These are phyloP conservation scores for Otis tarda DNA, from an alignment of 2,113 vertebrate genomes.

Conservation along the genomic window DNA sequence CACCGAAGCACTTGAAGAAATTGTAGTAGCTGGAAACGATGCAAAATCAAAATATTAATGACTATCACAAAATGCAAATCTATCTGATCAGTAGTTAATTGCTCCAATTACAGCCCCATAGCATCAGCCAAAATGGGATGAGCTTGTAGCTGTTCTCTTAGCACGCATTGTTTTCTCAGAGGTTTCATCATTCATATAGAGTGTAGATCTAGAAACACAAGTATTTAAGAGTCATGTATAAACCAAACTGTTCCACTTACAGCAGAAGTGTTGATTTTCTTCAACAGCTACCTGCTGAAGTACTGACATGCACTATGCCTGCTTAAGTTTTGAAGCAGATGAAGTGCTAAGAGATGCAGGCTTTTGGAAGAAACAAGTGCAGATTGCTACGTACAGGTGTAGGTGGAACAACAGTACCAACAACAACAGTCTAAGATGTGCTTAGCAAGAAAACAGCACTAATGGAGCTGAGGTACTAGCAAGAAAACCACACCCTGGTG, in stretches of 20 bases:
- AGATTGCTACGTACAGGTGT: fast-evolving
- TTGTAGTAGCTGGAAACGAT: neutral
- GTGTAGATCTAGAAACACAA: neutral
- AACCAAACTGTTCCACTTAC: neutral
- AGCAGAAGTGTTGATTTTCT: neutral
- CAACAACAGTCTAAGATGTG: neutral
- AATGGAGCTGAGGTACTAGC: neutral
- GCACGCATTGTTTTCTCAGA: neutral
- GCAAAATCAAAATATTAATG: neutral
- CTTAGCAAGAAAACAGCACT: neutral
- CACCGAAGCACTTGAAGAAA: neutral
- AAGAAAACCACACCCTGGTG: fast-evolving
- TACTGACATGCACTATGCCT: neutral
- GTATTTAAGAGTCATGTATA: neutral
- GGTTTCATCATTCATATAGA: neutral
- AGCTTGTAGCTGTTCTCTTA: neutral
- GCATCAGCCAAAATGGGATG: neutral
- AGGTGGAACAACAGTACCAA: neutral
- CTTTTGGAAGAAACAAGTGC: neutral
- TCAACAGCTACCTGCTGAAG: neutral
- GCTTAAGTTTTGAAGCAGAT: neutral
- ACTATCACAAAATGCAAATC: neutral
- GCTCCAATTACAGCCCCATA: neutral
- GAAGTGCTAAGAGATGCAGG: neutral
- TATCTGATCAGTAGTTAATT: neutral